Evolutionary conservation across 2,888 invertebrate genomes (phyloP).

Genomic region (Adelphocoris suturalis): DNA sequence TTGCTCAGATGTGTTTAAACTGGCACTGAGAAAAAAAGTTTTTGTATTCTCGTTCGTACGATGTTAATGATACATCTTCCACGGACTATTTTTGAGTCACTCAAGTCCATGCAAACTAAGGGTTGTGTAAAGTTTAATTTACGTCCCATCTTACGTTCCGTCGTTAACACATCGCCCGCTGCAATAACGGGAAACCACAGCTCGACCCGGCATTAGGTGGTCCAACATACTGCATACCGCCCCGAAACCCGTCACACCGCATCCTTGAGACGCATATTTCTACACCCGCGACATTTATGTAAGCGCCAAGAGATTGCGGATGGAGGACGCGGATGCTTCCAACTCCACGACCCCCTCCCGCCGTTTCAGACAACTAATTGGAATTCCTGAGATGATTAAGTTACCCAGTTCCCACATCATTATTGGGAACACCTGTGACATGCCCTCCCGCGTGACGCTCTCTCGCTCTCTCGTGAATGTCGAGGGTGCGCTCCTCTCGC

Average conservation of each 20-base stretch:
- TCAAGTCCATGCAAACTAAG: no score
- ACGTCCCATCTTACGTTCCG: not conserved
- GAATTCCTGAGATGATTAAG: constrained; percentile 57
- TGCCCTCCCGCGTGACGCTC: not conserved
- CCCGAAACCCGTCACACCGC: not conserved
- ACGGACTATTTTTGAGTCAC: no score
- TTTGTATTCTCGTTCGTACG: no score
- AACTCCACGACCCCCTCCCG: not conserved
- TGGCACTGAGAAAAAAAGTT: no score
- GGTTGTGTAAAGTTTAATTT: not conserved
- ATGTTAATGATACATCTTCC: no score
- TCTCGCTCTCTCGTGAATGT: not conserved
- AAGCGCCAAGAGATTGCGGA: constrained; percentile 13
- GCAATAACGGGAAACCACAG: not conserved
- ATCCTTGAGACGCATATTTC: constrained; percentile 37
- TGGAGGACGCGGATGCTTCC: constrained; percentile 11
- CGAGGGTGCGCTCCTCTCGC: not conserved
- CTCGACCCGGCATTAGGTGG: not conserved
- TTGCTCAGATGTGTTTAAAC: no score
- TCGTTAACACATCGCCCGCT: not conserved
- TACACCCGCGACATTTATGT: constrained; percentile 6
- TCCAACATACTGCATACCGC: not conserved
- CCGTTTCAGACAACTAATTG: constrained; percentile 47
- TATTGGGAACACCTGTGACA: constrained; percentile 57
- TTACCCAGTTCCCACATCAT: constrained; percentile 55